Percentiles rank a stretch among this genome's conserved stretches.
Evolutionary conservation across 2,888 invertebrate species (phyloP).

Genomic region (Nephrotoma flavescens): DNA sequence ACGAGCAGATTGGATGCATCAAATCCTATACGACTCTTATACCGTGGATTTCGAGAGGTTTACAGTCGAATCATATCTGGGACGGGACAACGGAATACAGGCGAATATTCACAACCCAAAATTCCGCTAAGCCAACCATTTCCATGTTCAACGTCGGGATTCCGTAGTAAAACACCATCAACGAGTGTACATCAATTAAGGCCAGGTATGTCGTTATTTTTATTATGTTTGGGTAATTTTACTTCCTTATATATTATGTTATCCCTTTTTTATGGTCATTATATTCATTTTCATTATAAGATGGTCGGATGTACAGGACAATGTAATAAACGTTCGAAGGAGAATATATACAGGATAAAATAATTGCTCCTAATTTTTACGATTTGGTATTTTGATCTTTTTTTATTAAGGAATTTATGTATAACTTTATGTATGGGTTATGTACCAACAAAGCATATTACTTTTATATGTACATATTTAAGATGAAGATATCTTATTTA

Average conservation of each 20-base stretch:
- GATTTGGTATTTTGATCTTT: neutral
- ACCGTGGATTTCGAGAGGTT: conserved; percentile 14
- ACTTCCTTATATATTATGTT: neutral
- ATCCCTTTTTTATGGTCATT: neutral
- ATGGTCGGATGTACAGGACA: neutral
- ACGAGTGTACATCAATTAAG: conserved; percentile 37
- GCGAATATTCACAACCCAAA: conserved; percentile 18
- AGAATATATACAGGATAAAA: neutral
- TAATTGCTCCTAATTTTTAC: neutral
- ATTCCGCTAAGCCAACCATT: conserved; percentile 21
- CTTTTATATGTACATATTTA: neutral
- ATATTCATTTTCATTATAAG: neutral
- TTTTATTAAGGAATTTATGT: neutral
- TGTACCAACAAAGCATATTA: neutral
- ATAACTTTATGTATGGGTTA: neutral
- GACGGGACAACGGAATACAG: conserved; percentile 11
- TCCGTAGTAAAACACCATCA: conserved; percentile 28
- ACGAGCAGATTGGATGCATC: conserved; percentile 16
- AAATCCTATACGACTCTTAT: conserved; percentile 13
- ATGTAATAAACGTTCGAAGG: neutral
- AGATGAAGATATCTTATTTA: neutral
- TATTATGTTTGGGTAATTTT: neutral
- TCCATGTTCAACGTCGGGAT: conserved; percentile 25
- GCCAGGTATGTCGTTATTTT: conserved; percentile 21
- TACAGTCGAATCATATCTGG: conserved; percentile 13